Evolutionary conservation across 2,888 invertebrate genomes (phyloP).

Genomic region (Drosophila rubida): DNA sequence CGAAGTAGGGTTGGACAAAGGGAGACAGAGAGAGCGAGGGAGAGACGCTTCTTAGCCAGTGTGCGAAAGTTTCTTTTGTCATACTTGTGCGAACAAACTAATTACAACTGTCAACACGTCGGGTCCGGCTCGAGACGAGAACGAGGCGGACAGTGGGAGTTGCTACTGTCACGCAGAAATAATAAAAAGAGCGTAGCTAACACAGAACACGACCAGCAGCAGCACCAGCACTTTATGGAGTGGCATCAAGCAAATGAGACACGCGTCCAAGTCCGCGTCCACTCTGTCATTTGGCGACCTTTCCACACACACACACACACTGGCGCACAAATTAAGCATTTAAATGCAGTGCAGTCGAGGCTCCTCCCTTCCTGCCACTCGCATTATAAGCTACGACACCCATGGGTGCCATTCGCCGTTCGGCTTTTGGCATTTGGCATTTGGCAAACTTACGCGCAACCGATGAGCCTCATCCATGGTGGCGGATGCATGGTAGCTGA

Average conservation of each 20-base stretch:
- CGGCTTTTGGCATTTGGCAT: slow-evolving; percentile 6
- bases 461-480: slow-evolving; percentile 94
- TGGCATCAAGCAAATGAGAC: slow-evolving; percentile 49
- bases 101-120: slow-evolving; percentile 81
- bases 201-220: slow-evolving; percentile 31
- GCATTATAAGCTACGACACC: slow-evolving; percentile 15
- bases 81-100: slow-evolving; percentile 80
- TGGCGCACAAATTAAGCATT: slow-evolving; percentile 69
- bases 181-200: slow-evolving; percentile 47
- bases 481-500: slow-evolving; percentile 98
- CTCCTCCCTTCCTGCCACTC: neutral
- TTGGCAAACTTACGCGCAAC: slow-evolving; percentile 89
- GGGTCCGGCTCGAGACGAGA: slow-evolving; percentile 10
- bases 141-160: neutral
- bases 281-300: slow-evolving; percentile 21
- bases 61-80: slow-evolving; percentile 72
- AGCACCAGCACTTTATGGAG: slow-evolving; percentile 61
- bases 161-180: slow-evolving; percentile 57
- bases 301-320: slow-evolving; percentile 27
- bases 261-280: slow-evolving; percentile 8
- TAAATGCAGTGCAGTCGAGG: slow-evolving; percentile 44
- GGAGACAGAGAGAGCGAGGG: neutral
- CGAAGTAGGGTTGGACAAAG: slow-evolving; percentile 6
- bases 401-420: slow-evolving; percentile 41
- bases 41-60: slow-evolving; percentile 48